Evolutionary conservation across 2,888 invertebrate species (phyloP).

Genomic region (Poecilobothrus nobilitatus): DNA sequence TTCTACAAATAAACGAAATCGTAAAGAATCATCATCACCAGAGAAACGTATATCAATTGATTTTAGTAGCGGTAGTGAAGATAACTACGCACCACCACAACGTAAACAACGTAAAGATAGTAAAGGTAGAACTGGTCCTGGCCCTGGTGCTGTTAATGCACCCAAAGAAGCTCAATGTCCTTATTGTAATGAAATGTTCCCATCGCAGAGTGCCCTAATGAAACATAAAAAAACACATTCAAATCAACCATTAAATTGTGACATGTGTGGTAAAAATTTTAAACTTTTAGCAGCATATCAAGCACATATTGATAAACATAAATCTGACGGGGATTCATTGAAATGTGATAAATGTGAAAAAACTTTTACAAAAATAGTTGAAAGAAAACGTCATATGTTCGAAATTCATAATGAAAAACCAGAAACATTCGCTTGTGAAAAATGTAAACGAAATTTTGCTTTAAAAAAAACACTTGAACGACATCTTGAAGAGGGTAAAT

Average conservation of each 20-base stretch:
- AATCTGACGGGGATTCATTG: slow-evolving; percentile 27
- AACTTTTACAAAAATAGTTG: slow-evolving; percentile 34
- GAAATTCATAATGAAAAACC: slow-evolving; percentile 34
- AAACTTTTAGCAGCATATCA: slow-evolving; percentile 43
- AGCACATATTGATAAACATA: slow-evolving; percentile 43
- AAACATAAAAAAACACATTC: slow-evolving; percentile 47
- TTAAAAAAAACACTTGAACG: slow-evolving; percentile 34
- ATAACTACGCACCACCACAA: slow-evolving; percentile 22
- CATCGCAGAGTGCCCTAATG: slow-evolving; percentile 46
- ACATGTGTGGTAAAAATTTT: slow-evolving; percentile 43
- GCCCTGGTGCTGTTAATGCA: slow-evolving; percentile 20
- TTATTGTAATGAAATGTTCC: slow-evolving; percentile 47
- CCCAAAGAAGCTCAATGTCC: slow-evolving; percentile 34
- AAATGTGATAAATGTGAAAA: slow-evolving; percentile 32
- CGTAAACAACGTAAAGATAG: slow-evolving; percentile 13
- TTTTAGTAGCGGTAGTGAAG: slow-evolving; percentile 24
- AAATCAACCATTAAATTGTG: slow-evolving; percentile 39
- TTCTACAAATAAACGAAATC: slow-evolving; percentile 4
- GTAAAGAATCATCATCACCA: slow-evolving; percentile 15
- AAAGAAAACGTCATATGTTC: slow-evolving; percentile 37
- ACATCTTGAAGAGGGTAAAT: slow-evolving; percentile 29
- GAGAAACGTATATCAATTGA: slow-evolving; percentile 19
- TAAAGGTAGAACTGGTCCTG: slow-evolving; percentile 25
- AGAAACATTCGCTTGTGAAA: slow-evolving; percentile 36
- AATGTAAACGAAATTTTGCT: slow-evolving; percentile 39